phyloP scores from a whole-genome alignment of 2,888 invertebrate genomes.

The Julus scandinavius region DNA sequence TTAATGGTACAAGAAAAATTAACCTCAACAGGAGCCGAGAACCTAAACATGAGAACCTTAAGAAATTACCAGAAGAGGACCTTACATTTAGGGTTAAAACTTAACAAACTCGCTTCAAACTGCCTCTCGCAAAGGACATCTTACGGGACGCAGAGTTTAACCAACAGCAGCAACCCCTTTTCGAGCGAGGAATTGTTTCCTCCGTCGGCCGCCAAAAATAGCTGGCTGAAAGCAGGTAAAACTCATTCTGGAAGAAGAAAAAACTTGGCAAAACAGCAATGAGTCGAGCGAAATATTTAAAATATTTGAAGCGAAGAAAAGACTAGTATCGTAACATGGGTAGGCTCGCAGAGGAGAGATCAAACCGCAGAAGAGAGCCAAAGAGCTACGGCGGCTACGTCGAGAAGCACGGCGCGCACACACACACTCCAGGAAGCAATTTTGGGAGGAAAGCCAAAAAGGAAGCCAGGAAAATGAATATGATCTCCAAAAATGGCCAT shows the following conservation, averaged over 20 bases:
- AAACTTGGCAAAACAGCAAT: neutral
- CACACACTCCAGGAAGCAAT: neutral
- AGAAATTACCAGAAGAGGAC: no score
- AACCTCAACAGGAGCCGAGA: no score
- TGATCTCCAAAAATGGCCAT: slow-evolving; percentile 11
- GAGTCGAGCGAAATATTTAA: neutral
- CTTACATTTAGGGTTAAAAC: no score
- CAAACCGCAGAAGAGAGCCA: neutral
- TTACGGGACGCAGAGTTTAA: no score
- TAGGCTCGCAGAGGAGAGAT: neutral
- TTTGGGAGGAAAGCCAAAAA: slow-evolving; percentile 11
- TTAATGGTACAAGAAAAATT: no score
- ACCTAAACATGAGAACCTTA: no score
- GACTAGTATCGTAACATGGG: neutral
- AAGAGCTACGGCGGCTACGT: no score
- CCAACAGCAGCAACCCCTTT: no score
- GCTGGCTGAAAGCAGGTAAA: neutral
- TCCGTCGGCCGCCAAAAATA: neutral
- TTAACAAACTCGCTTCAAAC: no score
- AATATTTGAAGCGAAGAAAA: neutral
- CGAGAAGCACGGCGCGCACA: no score
- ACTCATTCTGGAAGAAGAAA: neutral
- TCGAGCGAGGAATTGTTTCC: no score
- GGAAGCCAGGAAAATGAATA: neutral
- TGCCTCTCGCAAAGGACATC: no score